phyloP scores from a whole-genome alignment of 2,113 vertebrate genomes.

The Pituophis catenifer region DNA sequence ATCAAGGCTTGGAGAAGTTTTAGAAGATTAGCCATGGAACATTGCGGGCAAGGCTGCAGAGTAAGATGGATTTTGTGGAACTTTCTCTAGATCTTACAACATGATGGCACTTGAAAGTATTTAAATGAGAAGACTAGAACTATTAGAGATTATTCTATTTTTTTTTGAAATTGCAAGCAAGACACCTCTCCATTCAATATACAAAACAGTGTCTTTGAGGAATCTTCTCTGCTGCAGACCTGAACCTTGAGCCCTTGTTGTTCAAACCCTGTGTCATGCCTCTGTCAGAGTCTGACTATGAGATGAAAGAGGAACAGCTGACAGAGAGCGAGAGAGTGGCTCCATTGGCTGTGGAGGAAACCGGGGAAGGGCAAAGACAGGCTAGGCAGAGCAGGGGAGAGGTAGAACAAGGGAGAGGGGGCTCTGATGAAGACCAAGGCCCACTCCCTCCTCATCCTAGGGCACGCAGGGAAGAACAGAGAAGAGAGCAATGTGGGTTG shows the following conservation, averaged over 20 bases:
- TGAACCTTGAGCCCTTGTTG: background rate
- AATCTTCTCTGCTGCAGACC: background rate
- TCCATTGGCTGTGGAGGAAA: too few relatives aligned
- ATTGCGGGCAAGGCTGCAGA: background rate
- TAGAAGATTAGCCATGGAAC: background rate
- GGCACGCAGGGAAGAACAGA: too few relatives aligned
- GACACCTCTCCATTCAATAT: background rate
- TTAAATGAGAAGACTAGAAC: background rate
- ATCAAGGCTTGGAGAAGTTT: background rate
- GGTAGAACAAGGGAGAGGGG: too few relatives aligned
- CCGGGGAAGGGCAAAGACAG: too few relatives aligned
- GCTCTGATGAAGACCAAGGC: too few relatives aligned
- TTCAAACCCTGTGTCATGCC: background rate
- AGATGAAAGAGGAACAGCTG: too few relatives aligned
- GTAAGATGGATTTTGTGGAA: background rate
- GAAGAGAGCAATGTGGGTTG: too few relatives aligned
- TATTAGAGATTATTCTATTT: background rate
- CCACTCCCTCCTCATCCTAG: too few relatives aligned
- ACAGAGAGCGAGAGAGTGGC: too few relatives aligned
- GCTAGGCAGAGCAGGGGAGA: too few relatives aligned
- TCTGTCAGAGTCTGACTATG: too few relatives aligned
- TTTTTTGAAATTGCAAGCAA: background rate
- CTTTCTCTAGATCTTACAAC: background rate
- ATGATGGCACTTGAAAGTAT: background rate
- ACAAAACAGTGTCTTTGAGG: background rate